Evolutionary conservation across 2,888 invertebrate species (phyloP).

Genomic region (Heteropelma amictum): DNA sequence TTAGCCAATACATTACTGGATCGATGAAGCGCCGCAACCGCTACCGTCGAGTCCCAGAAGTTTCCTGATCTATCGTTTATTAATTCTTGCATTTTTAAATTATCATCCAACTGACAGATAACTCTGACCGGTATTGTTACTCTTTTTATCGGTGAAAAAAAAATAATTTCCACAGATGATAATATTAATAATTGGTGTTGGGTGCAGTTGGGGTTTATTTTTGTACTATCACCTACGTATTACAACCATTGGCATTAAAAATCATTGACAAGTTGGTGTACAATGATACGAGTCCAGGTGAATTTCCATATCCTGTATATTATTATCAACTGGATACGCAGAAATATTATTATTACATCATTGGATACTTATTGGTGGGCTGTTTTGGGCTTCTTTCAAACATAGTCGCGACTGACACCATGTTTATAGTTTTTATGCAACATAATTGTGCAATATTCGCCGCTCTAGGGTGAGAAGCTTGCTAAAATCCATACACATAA

Average conservation of each 20-base stretch:
- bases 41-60: too few relatives aligned
- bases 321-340: conserved; percentile 31
- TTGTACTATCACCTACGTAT: neutral
- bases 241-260: conserved; percentile 22
- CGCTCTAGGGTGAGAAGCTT: conserved; percentile 22
- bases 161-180: neutral
- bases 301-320: conserved; percentile 33
- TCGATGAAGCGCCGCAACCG: too few relatives aligned
- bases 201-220: conserved; percentile 16
- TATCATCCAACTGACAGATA: neutral
- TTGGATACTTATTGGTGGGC: conserved; percentile 3
- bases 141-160: too few relatives aligned
- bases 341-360: conserved; percentile 36
- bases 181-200: neutral
- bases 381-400: neutral
- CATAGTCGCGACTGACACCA: conserved; percentile 13
- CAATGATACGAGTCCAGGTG: conserved; percentile 20
- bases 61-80: too few relatives aligned
- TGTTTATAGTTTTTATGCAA: conserved; percentile 35
- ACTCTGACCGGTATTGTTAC: neutral
- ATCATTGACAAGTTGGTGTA: conserved; percentile 33
- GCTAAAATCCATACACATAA: neutral
- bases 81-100: neutral
- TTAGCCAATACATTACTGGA: too few relatives aligned
- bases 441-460: conserved; percentile 35